Evolutionary conservation across 2,888 invertebrate species (phyloP).

Genomic region (Boloria selene): DNA sequence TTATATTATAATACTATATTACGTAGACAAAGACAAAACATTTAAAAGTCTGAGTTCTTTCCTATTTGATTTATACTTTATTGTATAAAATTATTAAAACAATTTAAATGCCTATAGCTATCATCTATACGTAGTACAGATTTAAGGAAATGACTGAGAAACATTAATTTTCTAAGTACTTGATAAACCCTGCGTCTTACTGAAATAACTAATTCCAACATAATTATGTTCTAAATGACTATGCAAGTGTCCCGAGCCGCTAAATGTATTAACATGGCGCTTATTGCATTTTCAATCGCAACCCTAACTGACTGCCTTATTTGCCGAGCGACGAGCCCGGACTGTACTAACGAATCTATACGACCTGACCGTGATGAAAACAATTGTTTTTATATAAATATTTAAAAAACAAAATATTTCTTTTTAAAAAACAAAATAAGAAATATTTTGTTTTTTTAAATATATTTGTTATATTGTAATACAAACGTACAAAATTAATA

Average conservation of each 20-base stretch:
- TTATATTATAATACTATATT: no score
- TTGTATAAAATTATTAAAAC: no score
- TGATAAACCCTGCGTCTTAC: constrained; percentile 15
- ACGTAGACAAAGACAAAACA: no score
- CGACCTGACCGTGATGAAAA: constrained; percentile 45
- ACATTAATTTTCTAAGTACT: constrained; percentile 18
- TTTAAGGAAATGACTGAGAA: not conserved
- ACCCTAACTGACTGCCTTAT: constrained; percentile 78
- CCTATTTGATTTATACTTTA: no score
- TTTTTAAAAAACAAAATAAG: no score
- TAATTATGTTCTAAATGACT: constrained; percentile 66
- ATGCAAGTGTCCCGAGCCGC: constrained; percentile 40
- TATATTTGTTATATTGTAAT: no score
- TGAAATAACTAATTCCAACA: constrained; percentile 41
- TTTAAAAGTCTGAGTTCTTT: no score
- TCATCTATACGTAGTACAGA: not conserved
- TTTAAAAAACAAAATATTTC: no score
- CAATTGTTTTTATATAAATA: not conserved
- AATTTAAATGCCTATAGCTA: not conserved
- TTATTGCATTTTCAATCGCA: constrained; percentile 70
- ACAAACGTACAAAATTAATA: no score
- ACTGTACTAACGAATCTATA: constrained; percentile 43
- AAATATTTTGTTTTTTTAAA: no score
- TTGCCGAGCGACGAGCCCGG: constrained; percentile 62
- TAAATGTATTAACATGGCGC: constrained; percentile 51